phyloP scores from a whole-genome alignment of 2,888 invertebrate species.

The Keiferia lycopersicella region DNA sequence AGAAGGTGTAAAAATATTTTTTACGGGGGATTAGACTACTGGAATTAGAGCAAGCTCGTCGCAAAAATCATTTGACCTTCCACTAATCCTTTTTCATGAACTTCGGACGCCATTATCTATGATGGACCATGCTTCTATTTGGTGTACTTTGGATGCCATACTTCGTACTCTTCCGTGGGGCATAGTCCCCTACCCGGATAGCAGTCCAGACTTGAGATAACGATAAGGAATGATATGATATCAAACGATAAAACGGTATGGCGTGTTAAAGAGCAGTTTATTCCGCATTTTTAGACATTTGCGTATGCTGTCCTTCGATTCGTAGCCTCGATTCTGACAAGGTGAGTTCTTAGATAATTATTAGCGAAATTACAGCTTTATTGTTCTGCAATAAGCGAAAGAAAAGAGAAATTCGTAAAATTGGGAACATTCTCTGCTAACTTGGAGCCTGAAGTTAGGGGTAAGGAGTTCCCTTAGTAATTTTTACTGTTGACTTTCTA shows the following conservation, averaged over 20 bases:
- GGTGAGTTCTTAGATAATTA: background rate
- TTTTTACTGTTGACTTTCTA: background rate
- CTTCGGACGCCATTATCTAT: background rate
- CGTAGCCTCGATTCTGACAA: background rate
- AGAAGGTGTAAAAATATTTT: no score
- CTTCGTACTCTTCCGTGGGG: background rate
- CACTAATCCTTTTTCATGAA: background rate
- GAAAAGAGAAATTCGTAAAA: no score
- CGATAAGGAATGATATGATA: constrained; percentile 5
- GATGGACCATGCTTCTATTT: no score
- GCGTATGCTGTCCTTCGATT: no score
- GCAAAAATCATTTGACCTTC: background rate
- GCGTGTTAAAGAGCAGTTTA: background rate
- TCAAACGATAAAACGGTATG: background rate
- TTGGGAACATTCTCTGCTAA: background rate
- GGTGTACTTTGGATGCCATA: background rate
- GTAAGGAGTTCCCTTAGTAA: background rate
- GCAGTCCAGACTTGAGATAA: background rate
- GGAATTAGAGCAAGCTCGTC: no score
- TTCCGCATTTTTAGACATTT: background rate
- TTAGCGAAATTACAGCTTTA: no score
- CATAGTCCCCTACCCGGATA: background rate
- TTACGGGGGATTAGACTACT: no score
- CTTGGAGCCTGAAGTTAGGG: background rate
- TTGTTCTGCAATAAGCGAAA: no score